Percentiles rank a stretch among this genome's conserved stretches.
Conservation (phyloP, 1,140 invertebrate species). For the Dendrolimus punctatus region DNA sequence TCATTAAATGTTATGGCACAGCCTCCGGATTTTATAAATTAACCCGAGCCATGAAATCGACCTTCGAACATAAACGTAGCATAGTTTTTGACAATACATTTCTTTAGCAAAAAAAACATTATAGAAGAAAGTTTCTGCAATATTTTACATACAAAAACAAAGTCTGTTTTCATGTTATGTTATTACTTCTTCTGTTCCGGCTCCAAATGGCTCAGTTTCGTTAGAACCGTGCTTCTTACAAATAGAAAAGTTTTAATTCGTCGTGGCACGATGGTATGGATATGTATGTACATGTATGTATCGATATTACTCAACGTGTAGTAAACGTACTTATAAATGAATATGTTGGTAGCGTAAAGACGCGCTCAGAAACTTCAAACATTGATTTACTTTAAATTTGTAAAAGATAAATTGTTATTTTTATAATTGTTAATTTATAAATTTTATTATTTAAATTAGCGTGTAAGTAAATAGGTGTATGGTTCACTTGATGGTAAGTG, state of each 20-base stretch:
- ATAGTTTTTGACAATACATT: neutral
- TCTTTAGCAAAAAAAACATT: conserved; percentile 8
- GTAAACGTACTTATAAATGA: too few relatives aligned
- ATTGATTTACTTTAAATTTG: too few relatives aligned
- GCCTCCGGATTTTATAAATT: conserved; percentile 4
- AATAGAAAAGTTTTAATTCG: conserved; percentile 47
- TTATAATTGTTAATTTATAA: too few relatives aligned
- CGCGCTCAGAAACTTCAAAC: too few relatives aligned
- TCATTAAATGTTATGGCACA: conserved; percentile 3
- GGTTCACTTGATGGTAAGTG: too few relatives aligned
- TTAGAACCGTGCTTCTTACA: conserved; percentile 29
- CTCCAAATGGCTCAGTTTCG: conserved; percentile 18
- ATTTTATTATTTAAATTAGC: too few relatives aligned
- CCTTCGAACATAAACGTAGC: conserved; percentile 6
- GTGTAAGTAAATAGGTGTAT: too few relatives aligned
- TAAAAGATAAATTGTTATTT: too few relatives aligned
- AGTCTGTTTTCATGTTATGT: conserved; percentile 19
- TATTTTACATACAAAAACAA: conserved; percentile 27
- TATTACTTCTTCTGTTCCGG: conserved; percentile 24
- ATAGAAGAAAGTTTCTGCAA: conserved; percentile 20
- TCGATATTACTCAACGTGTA: too few relatives aligned
- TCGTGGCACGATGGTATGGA: conserved; percentile 7
- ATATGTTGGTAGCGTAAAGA: too few relatives aligned
- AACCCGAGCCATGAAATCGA: neutral
- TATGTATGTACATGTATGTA: neutral